Conservation (phyloP, 2,797 vertebrate genomes). For the Pachyuromys duprasi region DNA sequence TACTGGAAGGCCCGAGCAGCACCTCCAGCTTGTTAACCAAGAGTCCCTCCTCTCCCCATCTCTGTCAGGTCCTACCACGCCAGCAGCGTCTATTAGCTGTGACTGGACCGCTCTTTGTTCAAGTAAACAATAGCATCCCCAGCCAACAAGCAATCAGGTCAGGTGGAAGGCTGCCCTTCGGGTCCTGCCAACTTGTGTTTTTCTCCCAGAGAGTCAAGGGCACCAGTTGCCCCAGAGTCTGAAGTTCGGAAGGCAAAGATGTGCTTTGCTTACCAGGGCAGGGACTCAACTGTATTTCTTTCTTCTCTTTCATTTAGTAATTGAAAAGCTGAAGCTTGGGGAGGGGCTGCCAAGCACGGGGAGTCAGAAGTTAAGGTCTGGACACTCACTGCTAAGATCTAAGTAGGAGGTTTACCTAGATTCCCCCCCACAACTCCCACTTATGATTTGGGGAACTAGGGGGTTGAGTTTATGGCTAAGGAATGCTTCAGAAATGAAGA, state of each 20-base stretch:
- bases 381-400: neutral
- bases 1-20: neutral
- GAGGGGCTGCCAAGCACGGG: neutral
- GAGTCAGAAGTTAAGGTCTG: rapidly evolving
- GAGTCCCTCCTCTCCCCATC: neutral
- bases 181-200: neutral
- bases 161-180: constrained; percentile 47
- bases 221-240: neutral
- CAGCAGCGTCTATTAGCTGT: constrained; percentile 37
- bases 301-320: neutral
- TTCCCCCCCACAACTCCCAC: too few species aligned
- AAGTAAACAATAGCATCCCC: constrained; percentile 67
- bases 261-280: neutral
- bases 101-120: constrained; percentile 64
- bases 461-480: neutral
- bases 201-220: neutral
- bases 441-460: neutral
- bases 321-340: neutral
- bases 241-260: neutral
- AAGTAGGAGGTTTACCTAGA: neutral
- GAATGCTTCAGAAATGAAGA: neutral
- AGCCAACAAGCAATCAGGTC: constrained; percentile 33
- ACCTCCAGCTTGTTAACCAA: neutral
- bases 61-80: constrained; percentile 9
- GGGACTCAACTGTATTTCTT: neutral